A percentile compares a stretch with the other conserved stretches of the same genome.
phyloP scores from a whole-genome alignment of 2,888 invertebrate genomes.

The Eupithecia abbreviata region DNA sequence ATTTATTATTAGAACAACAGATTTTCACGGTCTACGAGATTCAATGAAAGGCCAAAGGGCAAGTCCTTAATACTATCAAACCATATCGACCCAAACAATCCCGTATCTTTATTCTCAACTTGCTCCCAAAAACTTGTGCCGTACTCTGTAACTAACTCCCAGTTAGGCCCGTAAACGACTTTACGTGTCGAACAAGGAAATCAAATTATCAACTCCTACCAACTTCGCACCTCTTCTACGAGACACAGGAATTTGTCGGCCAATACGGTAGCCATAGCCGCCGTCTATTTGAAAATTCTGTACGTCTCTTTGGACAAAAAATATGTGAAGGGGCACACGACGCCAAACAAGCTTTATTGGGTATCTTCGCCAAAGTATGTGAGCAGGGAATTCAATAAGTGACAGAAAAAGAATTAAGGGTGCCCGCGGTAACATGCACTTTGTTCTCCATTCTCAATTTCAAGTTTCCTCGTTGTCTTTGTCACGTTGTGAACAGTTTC shows the following conservation, averaged over 20 bases:
- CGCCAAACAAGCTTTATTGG: slow-evolving; percentile 79
- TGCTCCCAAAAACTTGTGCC: slow-evolving; percentile 63
- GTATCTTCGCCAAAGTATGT: slow-evolving; percentile 75
- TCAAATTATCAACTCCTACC: slow-evolving; percentile 80
- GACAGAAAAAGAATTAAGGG: slow-evolving; percentile 75
- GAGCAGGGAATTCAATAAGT: slow-evolving; percentile 79
- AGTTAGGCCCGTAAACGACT: slow-evolving; percentile 79
- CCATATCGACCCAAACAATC: slow-evolving; percentile 57
- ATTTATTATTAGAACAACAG: slow-evolving; percentile 18
- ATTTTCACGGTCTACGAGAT: slow-evolving; percentile 26
- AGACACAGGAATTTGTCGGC: slow-evolving; percentile 70
- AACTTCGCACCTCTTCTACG: slow-evolving; percentile 77
- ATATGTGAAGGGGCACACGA: slow-evolving; percentile 70
- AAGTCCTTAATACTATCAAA: slow-evolving; percentile 57
- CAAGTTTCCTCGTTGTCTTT: slow-evolving; percentile 48
- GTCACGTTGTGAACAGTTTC: slow-evolving; percentile 28
- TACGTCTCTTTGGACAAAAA: slow-evolving; percentile 70
- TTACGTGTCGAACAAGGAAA: slow-evolving; percentile 81
- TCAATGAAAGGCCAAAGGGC: slow-evolving; percentile 38
- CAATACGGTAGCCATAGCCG: slow-evolving; percentile 62
- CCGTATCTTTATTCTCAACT: slow-evolving; percentile 64
- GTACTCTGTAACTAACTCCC: slow-evolving; percentile 75
- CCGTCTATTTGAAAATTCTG: slow-evolving; percentile 76
- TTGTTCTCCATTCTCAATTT: slow-evolving; percentile 62
- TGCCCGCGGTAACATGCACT: slow-evolving; percentile 62